Base-by-base conservation (phyloP, 2,113 vertebrate genomes). In the Lepus timidus region DNA sequence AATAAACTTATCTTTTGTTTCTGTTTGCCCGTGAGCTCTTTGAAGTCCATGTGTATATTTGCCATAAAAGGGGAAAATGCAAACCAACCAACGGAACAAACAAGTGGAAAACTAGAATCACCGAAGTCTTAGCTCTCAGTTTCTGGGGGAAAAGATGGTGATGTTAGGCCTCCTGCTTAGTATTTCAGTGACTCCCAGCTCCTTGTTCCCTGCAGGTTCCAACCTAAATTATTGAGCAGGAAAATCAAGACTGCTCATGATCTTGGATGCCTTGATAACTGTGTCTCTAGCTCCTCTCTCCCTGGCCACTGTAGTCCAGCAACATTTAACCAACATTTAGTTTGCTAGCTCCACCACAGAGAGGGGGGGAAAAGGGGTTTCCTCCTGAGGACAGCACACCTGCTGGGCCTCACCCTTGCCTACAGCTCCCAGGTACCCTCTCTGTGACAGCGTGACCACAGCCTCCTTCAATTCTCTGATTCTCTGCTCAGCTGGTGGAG, bases 141-240 rank as follows among this genome's bases (percentile, higher is more conserved):
- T 91, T 74, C 76, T 86, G 61, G 55, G 19, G 19, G 55, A 20
- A 78, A 88, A 93, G 94, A 88, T 78, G 49, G 22, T 73, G 92
- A 90, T 93, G 85, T 93, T 87, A 85, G 22, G 76, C 1, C 17
- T 81, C 51, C 78, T 94, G 20, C 81, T 95, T 87, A 96, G 94
- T 97, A 88, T 95, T 97, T 96, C 71, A 92, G 62, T 65, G 71
- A 52, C 67, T 85, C 31, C 89, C 25, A 87, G 65, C 67, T 83
- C 27, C 89, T 22, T 87, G 52, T 78, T 94, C 96, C 96, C 96
- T 88, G 36, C 44, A 94, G 95, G 90, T 73, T 91, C 70, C 89
- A 55, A 74, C 16, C 68, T 97, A 64, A 93, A 93, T 96, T 94
- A 96, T 95, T 94, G 85, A 94, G 76, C 73, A 93, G 78, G 87